A percentile compares a stretch with the other conserved stretches of the same genome.
Conservation (phyloP, 2,888 invertebrate species). For the Saturnia japonica region DNA sequence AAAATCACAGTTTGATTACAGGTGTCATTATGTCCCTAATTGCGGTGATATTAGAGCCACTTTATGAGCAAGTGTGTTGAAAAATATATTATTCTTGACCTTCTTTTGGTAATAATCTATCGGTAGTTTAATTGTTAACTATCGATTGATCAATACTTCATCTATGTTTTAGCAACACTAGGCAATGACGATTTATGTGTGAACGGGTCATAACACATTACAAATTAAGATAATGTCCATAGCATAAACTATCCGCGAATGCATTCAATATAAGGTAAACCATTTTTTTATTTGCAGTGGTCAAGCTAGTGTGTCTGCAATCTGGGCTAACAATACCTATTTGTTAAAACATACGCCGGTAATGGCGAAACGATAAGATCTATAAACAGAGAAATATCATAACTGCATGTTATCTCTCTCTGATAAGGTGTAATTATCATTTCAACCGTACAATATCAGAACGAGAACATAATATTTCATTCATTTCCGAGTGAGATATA, state of each 20-base stretch:
- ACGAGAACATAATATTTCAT: background rate
- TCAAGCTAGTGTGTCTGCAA: background rate
- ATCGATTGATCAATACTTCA: too few species aligned
- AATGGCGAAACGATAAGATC: constrained; percentile 5
- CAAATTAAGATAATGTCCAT: background rate
- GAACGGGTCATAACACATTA: background rate
- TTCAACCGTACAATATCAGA: background rate
- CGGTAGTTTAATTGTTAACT: too few species aligned
- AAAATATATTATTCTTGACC: too few species aligned
- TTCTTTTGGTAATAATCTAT: too few species aligned
- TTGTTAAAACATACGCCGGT: background rate
- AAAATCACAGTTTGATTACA: too few species aligned
- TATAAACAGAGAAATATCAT: constrained; percentile 9
- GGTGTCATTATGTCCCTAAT: too few species aligned
- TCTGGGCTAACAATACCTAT: background rate
- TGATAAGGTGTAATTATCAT: constrained; percentile 7
- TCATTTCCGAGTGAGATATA: background rate
- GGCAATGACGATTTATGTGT: too few species aligned
- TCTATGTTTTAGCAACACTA: too few species aligned
- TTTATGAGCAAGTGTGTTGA: too few species aligned
- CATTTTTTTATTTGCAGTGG: background rate
- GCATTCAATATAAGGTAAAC: background rate
- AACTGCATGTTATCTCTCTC: background rate
- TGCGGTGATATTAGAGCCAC: too few species aligned
- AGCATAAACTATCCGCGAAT: background rate